Evolutionary conservation across 1,140 invertebrate species (phyloP).

Genomic region (Ceratosolen solmsi): DNA sequence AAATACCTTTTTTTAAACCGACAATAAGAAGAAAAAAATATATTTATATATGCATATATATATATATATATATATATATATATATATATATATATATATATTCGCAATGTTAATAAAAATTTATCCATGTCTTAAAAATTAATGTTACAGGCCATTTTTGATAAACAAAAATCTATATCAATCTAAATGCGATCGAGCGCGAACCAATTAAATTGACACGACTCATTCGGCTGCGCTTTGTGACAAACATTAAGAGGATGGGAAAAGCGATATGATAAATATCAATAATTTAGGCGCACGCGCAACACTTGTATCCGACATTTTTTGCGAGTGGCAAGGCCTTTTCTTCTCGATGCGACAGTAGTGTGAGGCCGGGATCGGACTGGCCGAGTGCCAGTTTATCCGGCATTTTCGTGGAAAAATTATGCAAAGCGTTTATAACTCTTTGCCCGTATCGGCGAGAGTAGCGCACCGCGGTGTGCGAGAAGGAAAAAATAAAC

Average conservation of each 20-base stretch:
- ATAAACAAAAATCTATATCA: too few species aligned
- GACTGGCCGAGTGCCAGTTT: conserved; percentile 14
- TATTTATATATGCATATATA: too few species aligned
- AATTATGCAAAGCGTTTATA: conserved; percentile 44
- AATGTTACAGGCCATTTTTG: too few species aligned
- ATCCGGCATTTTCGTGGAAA: conserved; percentile 29
- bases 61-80: too few species aligned
- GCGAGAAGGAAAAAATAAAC: background rate
- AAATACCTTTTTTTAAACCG: background rate
- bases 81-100: too few species aligned
- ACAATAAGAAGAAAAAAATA: too few species aligned
- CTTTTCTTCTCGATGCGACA: conserved; percentile 5
- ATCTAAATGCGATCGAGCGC: too few species aligned
- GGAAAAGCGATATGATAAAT: conserved; percentile 8
- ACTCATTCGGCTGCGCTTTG: background rate
- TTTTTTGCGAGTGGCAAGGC: background rate
- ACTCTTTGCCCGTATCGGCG: conserved; percentile 21
- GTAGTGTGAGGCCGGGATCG: conserved; percentile 13
- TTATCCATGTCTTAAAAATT: too few species aligned
- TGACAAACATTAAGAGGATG: background rate
- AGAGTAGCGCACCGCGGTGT: background rate
- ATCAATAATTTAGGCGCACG: conserved; percentile 11
- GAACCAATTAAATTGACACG: too few species aligned
- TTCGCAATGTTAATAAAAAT: too few species aligned
- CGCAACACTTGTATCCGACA: conserved; percentile 16